phyloP scores from a whole-genome alignment of 2,797 vertebrate species.

The Spinibarbus caldwelli region DNA sequence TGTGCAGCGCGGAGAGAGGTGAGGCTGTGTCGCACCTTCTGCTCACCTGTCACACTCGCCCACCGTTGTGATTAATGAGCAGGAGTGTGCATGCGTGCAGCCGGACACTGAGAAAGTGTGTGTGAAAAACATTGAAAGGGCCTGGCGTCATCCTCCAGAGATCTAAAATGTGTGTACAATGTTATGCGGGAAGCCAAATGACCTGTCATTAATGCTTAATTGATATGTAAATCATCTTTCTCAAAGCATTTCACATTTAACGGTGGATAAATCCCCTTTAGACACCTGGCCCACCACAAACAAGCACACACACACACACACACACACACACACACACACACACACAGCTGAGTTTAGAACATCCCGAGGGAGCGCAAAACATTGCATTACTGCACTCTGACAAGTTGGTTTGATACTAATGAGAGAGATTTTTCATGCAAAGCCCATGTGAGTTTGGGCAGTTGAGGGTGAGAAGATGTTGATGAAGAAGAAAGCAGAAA shows the following conservation, averaged over 20 bases:
- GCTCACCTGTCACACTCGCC: constrained; percentile 67
- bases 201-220: constrained; percentile 34
- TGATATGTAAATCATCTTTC: constrained; percentile 42
- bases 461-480: constrained; percentile 14
- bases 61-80: constrained; percentile 71
- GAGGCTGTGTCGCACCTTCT: constrained; percentile 63
- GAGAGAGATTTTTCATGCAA: constrained; percentile 39
- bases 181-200: constrained; percentile 12
- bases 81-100: constrained; percentile 48
- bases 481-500: background rate
- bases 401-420: constrained; percentile 40
- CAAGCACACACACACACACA: constrained; percentile 11
- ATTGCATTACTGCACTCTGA: constrained; percentile 26
- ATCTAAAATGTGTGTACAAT: constrained; percentile 34
- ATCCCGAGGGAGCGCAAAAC: constrained; percentile 16
- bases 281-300: constrained; percentile 29
- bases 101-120: constrained; percentile 32
- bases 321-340: constrained; percentile 15
- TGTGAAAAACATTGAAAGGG: background rate
- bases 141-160: background rate
- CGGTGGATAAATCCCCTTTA: constrained; percentile 19
- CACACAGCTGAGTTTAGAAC: constrained; percentile 26
- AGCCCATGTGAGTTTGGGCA: constrained; percentile 34
- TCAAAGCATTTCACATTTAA: constrained; percentile 12
- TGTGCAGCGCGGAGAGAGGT: constrained; percentile 59